Evolutionary conservation across 2,888 invertebrate genomes (phyloP), one percentile per base, ranked within the genome.

Genomic region (Tenthredo mesomela): DNA sequence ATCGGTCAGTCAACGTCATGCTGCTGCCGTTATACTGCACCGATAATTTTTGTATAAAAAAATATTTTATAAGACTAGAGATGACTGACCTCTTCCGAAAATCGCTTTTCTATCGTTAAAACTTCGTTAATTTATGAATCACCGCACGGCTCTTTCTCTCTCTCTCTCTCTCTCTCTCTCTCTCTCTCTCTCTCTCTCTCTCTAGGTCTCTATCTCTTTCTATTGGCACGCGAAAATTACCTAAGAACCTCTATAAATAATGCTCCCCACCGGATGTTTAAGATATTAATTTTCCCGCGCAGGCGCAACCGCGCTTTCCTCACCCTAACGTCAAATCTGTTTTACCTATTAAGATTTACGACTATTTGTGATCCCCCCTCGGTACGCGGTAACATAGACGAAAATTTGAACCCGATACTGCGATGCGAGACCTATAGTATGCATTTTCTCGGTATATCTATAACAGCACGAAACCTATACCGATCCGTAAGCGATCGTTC

Each of bases 161-260:
- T 70, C 54, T 43, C 40, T 78, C 58, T 43, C 50, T n/a, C 25
- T 47, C 70, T 84, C 54, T 80, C 29, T 80, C 0, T 80, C 78
- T n/a, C n/a, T 70, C 54, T 43, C 40, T 78, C 58, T 43, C 50
- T n/a, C 25, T 47, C 70, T 84, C 54, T 80, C 29, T 80, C 0
- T 80, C 78, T 84, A 65, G 80, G 50, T 70, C 54, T 70, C 54
- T 43, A 50, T 78, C 58, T 43, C 50, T n/a, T 33, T 47, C 70
- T 84, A 71, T 77, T 83, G 77, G 61, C 83, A 82, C 80, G 73
- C 85, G 67, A 82, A 82, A 82, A 67, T 82, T 80, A 80, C 61
- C 33, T 61, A 15, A 61, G 21, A 75, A 84, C 54, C 25, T 75
- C 84, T 67, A 84, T 75, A 71, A 84, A 75, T 77, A 80, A 80